Evolutionary conservation across 2,113 vertebrate genomes (phyloP).

Genomic region (Oncorhynchus keta): DNA sequence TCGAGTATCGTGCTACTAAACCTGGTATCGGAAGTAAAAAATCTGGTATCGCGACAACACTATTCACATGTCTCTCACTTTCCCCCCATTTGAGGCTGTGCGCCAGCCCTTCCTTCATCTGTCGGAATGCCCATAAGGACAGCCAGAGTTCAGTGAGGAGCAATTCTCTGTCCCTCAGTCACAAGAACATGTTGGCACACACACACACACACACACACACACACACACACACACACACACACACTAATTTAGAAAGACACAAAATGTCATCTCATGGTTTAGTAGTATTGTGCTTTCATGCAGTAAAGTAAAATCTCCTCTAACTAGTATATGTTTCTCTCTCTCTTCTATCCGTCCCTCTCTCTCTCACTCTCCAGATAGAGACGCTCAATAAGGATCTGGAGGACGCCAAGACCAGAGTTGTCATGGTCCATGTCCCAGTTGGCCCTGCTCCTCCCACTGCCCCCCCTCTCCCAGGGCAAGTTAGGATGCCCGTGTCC

Average conservation of each 20-base stretch:
- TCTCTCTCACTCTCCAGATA: constrained; percentile 61
- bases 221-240: not conserved
- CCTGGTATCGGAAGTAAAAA: too few relatives aligned
- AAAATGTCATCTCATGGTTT: too few relatives aligned
- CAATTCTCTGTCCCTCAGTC: constrained; percentile 32
- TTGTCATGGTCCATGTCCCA: constrained; percentile 66
- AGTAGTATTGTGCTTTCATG: not conserved
- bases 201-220: not conserved
- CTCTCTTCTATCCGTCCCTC: constrained; percentile 30
- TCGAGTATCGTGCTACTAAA: too few relatives aligned
- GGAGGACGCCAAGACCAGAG: constrained; percentile 77
- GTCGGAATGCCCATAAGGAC: too few relatives aligned
- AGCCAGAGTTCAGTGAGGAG: constrained; percentile 53
- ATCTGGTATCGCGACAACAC: too few relatives aligned
- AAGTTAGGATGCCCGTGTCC: constrained; percentile 17
- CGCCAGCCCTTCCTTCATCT: too few relatives aligned
- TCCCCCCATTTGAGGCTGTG: not conserved
- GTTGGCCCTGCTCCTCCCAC: constrained; percentile 51
- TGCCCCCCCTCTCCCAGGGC: constrained; percentile 48
- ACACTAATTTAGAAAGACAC: not conserved
- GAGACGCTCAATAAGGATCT: constrained; percentile 80
- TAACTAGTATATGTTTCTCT: constrained; percentile 39
- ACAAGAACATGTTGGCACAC: not conserved
- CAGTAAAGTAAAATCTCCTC: not conserved
- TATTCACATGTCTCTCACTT: constrained; percentile 12